These are phyloP conservation scores for Darevskia mixta DNA, from an alignment of 2,797 vertebrate species.

Conservation along the genomic window DNA sequence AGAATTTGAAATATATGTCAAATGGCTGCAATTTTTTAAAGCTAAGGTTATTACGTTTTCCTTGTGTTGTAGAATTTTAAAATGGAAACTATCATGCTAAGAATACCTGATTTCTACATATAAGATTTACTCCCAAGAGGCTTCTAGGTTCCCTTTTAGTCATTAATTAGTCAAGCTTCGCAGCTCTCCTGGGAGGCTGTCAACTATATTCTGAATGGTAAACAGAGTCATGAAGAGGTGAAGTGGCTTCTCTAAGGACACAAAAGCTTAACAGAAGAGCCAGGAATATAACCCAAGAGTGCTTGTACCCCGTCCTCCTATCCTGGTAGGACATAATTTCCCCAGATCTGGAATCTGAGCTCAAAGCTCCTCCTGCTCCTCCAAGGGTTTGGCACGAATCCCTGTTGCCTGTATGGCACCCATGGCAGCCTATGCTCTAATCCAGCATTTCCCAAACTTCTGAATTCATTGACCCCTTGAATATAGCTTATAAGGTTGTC, in stretches of 20 bases:
- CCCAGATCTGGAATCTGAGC: neutral
- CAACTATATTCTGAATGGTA: neutral
- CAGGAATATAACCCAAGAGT: neutral
- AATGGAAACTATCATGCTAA: neutral
- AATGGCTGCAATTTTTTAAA: neutral
- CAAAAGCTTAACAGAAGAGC: neutral
- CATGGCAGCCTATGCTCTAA: no score
- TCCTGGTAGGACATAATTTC: neutral
- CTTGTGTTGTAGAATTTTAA: neutral
- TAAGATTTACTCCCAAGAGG: conserved; percentile 3
- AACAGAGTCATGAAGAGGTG: conserved; percentile 35
- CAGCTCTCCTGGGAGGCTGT: neutral
- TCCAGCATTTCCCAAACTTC: no score
- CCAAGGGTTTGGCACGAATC: no score
- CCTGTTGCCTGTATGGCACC: neutral
- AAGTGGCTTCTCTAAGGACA: neutral
- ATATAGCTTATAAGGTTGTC: no score
- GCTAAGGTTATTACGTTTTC: no score
- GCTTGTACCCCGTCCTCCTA: neutral
- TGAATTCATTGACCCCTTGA: no score
- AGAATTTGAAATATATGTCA: neutral
- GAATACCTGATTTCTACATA: neutral
- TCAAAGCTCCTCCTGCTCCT: neutral
- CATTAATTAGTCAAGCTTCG: conserved; percentile 5
- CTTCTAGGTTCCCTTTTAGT: conserved; percentile 1